Percentiles rank a stretch among this genome's conserved stretches.
phyloP scores from a whole-genome alignment of 1,140 invertebrate species.

The Elysia chlorotica region DNA sequence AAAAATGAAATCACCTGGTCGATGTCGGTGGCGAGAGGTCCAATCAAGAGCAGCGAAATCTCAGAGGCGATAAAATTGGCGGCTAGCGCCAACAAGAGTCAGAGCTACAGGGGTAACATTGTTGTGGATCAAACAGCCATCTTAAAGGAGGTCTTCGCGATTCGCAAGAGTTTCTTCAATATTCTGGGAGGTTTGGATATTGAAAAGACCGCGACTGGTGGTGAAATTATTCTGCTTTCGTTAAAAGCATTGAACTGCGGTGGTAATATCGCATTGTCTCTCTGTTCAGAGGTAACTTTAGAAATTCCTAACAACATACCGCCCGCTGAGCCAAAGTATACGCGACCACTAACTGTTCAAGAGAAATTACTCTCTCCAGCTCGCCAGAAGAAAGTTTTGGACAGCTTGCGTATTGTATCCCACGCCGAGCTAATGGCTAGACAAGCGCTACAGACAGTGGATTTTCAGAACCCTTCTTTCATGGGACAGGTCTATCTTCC shows the following conservation, averaged over 20 bases:
- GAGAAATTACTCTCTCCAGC: no score
- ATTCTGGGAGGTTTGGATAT: not conserved
- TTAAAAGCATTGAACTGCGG: conserved; percentile 4
- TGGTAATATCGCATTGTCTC: not conserved
- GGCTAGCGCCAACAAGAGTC: not conserved
- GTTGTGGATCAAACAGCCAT: not conserved
- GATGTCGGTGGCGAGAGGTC: not conserved
- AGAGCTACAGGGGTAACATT: not conserved
- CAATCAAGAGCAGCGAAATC: no score
- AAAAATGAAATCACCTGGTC: not conserved
- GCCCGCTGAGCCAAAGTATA: not conserved
- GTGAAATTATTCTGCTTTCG: not conserved
- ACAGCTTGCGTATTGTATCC: no score
- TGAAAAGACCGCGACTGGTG: not conserved
- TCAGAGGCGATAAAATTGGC: no score
- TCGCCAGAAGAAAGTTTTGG: no score
- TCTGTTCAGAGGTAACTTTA: not conserved
- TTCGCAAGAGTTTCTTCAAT: not conserved
- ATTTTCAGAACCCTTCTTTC: not conserved
- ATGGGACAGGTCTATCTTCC: not conserved
- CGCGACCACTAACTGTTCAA: not conserved
- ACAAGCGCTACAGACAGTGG: not conserved
- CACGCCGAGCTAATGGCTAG: no score
- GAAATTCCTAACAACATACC: not conserved
- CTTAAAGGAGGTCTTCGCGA: not conserved